Evolutionary conservation across 2,888 invertebrate species (phyloP).

Genomic region (Flexamia atlantica): DNA sequence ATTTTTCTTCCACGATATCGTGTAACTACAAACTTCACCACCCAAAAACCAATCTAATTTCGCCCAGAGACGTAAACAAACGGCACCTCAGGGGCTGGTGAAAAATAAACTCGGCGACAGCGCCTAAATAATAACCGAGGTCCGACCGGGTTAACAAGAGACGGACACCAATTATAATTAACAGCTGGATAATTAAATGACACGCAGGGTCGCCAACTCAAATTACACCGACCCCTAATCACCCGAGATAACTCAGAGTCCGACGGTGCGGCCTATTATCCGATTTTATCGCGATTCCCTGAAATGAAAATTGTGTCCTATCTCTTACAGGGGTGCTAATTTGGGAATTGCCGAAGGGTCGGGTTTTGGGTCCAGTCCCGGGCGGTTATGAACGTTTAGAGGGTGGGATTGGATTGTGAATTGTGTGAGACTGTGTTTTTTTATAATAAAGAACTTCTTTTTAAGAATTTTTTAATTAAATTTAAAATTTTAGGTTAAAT

Average conservation of each 20-base stretch:
- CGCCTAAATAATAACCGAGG: conserved; percentile 13
- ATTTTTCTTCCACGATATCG: too few relatives aligned
- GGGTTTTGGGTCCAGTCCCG: background rate
- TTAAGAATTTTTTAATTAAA: too few relatives aligned
- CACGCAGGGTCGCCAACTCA: conserved; percentile 56
- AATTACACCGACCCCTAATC: conserved; percentile 57
- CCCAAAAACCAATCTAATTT: background rate
- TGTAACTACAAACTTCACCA: background rate
- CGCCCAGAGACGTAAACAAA: conserved; percentile 1
- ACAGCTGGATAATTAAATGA: conserved; percentile 61
- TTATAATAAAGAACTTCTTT: too few relatives aligned
- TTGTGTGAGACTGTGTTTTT: too few relatives aligned
- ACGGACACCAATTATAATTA: conserved; percentile 63
- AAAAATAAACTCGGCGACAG: conserved; percentile 17
- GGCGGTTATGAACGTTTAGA: background rate
- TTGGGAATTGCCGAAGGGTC: conserved; percentile 52
- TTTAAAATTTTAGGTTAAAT: too few relatives aligned
- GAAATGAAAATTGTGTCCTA: conserved; percentile 58
- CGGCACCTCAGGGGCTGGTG: conserved; percentile 20
- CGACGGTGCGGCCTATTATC: conserved; percentile 34
- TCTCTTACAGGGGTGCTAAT: conserved; percentile 54
- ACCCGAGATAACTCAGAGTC: conserved; percentile 46
- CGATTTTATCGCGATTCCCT: conserved; percentile 58
- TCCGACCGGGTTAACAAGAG: conserved; percentile 36
- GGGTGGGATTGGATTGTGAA: background rate